These are phyloP conservation scores for Ibidorhyncha struthersii DNA, from an alignment of 2,113 vertebrate species.

Conservation along the genomic window DNA sequence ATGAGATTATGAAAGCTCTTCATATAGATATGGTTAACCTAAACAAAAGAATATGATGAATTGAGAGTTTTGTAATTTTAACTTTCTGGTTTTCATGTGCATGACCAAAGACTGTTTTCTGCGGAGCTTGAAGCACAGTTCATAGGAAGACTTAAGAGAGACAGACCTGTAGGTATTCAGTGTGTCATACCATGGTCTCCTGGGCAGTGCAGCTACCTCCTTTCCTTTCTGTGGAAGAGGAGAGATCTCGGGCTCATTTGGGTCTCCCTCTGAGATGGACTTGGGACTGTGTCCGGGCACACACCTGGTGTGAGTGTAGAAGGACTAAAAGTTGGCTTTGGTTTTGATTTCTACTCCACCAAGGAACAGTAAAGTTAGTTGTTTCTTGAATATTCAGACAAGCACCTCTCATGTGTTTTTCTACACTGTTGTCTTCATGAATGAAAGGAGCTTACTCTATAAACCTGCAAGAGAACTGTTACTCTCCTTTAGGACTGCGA, in stretches of 20 bases:
- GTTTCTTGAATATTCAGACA: not conserved
- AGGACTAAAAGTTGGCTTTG: not conserved
- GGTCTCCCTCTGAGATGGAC: not conserved
- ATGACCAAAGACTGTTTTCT: not conserved
- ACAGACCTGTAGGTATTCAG: accelerated
- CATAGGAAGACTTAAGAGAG: not conserved
- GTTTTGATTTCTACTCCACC: not conserved
- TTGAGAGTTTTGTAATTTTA: not conserved
- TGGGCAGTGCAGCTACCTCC: not conserved
- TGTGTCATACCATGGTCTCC: not conserved
- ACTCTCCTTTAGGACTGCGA: not conserved
- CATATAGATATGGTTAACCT: not conserved
- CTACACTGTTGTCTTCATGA: not conserved
- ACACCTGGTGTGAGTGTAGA: not conserved
- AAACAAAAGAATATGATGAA: not conserved
- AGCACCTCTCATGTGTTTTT: not conserved
- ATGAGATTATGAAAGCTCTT: not conserved
- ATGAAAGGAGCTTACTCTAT: not conserved
- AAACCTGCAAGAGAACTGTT: not conserved
- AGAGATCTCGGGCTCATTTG: not conserved
- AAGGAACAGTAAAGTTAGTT: not conserved
- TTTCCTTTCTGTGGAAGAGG: not conserved
- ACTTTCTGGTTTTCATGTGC: not conserved
- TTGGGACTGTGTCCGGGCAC: not conserved
- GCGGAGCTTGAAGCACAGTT: not conserved